Evolutionary conservation across 2,113 vertebrate species (phyloP).

Genomic region (Galemys pyrenaicus): DNA sequence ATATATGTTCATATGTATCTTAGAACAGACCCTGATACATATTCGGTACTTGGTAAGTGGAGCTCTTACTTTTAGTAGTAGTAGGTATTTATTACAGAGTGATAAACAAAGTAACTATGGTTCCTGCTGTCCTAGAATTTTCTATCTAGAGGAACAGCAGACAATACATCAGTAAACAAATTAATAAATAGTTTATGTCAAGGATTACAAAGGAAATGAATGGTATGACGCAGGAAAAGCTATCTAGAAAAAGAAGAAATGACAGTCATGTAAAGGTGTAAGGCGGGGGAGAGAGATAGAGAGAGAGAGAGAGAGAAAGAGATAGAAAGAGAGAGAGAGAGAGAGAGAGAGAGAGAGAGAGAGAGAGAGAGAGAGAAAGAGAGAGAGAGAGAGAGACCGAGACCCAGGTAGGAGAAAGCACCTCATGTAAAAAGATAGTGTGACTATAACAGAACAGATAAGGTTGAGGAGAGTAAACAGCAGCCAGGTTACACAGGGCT

Average conservation of each 20-base stretch:
- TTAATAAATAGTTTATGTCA: neutral
- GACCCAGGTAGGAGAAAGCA: neutral
- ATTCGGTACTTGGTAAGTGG: neutral
- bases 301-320: too few species aligned
- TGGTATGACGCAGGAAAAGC: neutral
- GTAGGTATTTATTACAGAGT: neutral
- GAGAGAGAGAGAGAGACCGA: neutral
- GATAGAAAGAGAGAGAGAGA: too few species aligned
- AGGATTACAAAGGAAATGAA: neutral
- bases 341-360: too few species aligned
- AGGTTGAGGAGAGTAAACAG: neutral
- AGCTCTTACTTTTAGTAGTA: neutral
- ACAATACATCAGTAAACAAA: neutral
- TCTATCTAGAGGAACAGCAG: neutral
- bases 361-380: too few species aligned
- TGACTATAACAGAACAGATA: accelerated
- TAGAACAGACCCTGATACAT: neutral
- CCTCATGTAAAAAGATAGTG: neutral
- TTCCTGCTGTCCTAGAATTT: neutral
- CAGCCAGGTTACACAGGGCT: neutral
- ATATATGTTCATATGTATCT: neutral
- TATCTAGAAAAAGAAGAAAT: neutral
- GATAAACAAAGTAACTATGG: neutral
- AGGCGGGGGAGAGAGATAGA: too few species aligned
- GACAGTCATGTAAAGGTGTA: neutral